These are phyloP conservation scores for Orius laevigatus DNA, from an alignment of 1,140 invertebrate genomes.

Conservation along the genomic window DNA sequence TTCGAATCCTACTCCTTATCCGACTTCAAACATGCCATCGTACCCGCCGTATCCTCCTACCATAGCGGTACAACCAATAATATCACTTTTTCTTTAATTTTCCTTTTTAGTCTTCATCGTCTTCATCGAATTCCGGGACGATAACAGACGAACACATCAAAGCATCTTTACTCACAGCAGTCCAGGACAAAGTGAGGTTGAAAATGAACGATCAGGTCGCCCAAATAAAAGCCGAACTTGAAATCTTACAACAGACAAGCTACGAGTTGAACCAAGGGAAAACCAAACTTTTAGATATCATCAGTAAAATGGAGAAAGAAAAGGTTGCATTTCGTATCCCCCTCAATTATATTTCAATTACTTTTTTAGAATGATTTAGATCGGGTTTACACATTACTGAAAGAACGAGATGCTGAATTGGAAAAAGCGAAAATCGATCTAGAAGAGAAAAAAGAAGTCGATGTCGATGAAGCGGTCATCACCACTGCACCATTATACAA, in stretches of 20 bases:
- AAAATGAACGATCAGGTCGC: conserved; percentile 76
- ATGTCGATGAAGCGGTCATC: conserved; percentile 92
- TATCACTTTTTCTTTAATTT: conserved; percentile 1
- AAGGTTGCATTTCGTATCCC: conserved; percentile 32
- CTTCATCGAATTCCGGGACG: conserved; percentile 38
- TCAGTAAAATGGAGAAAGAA: conserved; percentile 68
- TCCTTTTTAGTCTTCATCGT: conserved; percentile 6
- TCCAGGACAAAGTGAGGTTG: conserved; percentile 82
- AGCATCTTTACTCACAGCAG: conserved; percentile 81
- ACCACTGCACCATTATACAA: conserved; percentile 92
- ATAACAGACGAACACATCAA: conserved; percentile 91
- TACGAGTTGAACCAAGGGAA: conserved; percentile 78
- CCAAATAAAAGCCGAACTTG: conserved; percentile 79
- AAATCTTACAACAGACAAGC: conserved; percentile 74
- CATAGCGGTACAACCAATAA: background rate
- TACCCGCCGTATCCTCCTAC: conserved; percentile 15
- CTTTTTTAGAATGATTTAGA: conserved; percentile 48
- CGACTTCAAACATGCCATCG: conserved; percentile 22
- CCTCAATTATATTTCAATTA: conserved; percentile 6
- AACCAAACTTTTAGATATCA: conserved; percentile 61
- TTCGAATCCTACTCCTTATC: conserved; percentile 26
- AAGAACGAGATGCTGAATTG: conserved; percentile 75
- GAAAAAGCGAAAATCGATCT: conserved; percentile 63
- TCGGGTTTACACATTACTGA: conserved; percentile 64
- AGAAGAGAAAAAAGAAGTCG: conserved; percentile 60